Evolutionary conservation across 1,140 invertebrate genomes (phyloP), one percentile per base, ranked within the genome.

Genomic region (Drusus annulatus): DNA sequence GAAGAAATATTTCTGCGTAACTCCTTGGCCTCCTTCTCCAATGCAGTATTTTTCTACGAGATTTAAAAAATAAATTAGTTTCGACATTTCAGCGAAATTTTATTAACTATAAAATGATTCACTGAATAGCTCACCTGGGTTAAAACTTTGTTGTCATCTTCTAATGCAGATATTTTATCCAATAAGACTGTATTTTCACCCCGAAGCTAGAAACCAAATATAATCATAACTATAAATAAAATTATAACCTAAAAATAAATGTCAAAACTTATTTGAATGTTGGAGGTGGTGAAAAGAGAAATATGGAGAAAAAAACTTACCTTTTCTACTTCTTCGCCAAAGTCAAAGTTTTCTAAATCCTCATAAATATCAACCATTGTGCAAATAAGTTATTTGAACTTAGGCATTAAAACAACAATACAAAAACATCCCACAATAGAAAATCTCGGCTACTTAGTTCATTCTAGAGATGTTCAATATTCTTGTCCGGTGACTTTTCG

Each of bases 321-420:
- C 28, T 63, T 76, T 8, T 76, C 28, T 15, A 76, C 2, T 63
- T 76, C 75, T 23, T 76, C 75, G 45, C 75, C 51, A 50, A 63
- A 62, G 21, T 76, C 75, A 50, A 76, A 76, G 21, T 63, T 58
- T 50, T 75, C 71, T 31, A 75, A 75, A 36, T 76, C 75, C 5
- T 45, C 75, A 63, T 76, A 76, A 50, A 76, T 76, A 45, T 76
- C 56, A 60, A 28, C 75, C 75, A 76, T 76, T 63, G 16, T 51
- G 8, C 50, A 56, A 23, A 13, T 13, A 21, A 52, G 23, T 31
- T 50, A 50, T 71, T 71, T 71, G 16, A n/a, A n/a, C 2, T 17
- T 52, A 17, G 10, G 15, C n/a, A 52, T 17, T 28, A 71, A 17
- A 17, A 50, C 17, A 17, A 71, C 36, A 71, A 31, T 45, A 17